These are phyloP conservation scores for Smittia sp. DNA, from an alignment of 2,888 invertebrate species.

Conservation along the genomic window DNA sequence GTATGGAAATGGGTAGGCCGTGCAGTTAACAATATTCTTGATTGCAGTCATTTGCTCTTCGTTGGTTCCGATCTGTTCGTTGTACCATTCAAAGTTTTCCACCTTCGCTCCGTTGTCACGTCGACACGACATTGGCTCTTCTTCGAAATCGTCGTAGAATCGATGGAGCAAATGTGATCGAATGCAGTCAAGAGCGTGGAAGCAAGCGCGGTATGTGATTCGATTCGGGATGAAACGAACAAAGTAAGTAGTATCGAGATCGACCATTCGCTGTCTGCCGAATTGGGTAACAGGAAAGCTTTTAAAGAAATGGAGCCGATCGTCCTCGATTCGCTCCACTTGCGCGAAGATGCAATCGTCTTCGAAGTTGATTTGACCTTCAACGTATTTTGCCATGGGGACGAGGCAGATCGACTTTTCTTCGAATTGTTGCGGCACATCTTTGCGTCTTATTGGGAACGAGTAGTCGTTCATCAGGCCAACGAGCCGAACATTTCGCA, in stretches of 20 bases:
- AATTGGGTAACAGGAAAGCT: not conserved
- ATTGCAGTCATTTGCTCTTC: conserved; percentile 65
- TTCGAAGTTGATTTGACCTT: no score
- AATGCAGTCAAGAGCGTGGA: conserved; percentile 2
- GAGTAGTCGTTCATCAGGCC: not conserved
- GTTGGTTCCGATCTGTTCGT: conserved; percentile 55
- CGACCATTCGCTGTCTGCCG: not conserved
- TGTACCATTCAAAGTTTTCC: conserved; percentile 45
- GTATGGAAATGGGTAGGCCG: conserved; percentile 67
- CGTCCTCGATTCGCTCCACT: not conserved
- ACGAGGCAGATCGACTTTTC: conserved; percentile 6
- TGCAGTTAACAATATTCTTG: conserved; percentile 62
- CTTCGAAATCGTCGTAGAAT: not conserved
- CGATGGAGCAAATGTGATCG: not conserved
- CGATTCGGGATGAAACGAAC: conserved; percentile 19
- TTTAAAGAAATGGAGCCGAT: not conserved
- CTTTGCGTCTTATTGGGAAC: not conserved
- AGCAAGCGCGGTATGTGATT: conserved; percentile 6
- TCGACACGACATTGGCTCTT: not conserved
- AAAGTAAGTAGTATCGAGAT: not conserved
- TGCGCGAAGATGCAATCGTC: not conserved
- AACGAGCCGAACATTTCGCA: not conserved
- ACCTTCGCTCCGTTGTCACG: not conserved
- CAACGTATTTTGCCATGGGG: not conserved
- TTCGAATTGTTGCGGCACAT: not conserved